These are phyloP conservation scores for Sinocyclocheilus rhinocerous DNA, from an alignment of 2,113 vertebrate genomes.

Conservation along the genomic window DNA sequence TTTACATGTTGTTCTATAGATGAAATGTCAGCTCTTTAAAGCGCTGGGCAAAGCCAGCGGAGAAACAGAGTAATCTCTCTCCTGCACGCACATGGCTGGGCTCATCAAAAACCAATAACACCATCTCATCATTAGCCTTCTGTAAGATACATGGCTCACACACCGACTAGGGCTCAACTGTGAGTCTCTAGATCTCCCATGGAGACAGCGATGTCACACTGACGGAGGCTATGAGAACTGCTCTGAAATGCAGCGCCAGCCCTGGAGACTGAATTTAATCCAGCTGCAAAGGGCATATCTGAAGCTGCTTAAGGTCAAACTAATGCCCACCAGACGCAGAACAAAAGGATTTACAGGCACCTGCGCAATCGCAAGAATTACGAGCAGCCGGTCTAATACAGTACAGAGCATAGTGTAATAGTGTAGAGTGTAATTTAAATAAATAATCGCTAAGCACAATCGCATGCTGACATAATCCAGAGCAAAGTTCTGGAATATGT, in stretches of 20 bases:
- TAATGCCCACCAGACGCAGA: conserved; percentile 25
- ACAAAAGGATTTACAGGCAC: conserved; percentile 37
- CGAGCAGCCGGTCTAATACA: neutral
- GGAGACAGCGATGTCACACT: conserved; percentile 1
- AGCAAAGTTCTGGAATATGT: conserved; percentile 17
- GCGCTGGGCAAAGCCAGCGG: neutral
- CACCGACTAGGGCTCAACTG: conserved; percentile 7
- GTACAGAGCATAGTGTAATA: too few relatives aligned
- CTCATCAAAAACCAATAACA: conserved; percentile 45
- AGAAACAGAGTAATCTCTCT: conserved; percentile 8
- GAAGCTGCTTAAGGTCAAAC: conserved; percentile 34
- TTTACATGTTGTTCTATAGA: conserved; percentile 26
- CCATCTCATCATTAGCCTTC: conserved; percentile 45
- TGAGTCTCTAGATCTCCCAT: conserved; percentile 20
- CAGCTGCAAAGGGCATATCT: conserved; percentile 22
- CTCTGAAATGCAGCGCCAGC: conserved; percentile 18
- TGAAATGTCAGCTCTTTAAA: conserved; percentile 14
- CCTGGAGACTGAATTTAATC: conserved; percentile 16
- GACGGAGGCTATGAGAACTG: neutral
- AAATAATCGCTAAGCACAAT: conserved; percentile 20
- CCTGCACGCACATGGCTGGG: neutral
- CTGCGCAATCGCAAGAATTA: neutral
- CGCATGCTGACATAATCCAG: conserved; percentile 15
- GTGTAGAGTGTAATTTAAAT: conserved; percentile 9
- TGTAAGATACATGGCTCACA: conserved; percentile 33